Percentiles rank a stretch among this genome's conserved stretches.
Evolutionary conservation across 2,888 invertebrate genomes (phyloP).

Genomic region (Mayetiola destructor): DNA sequence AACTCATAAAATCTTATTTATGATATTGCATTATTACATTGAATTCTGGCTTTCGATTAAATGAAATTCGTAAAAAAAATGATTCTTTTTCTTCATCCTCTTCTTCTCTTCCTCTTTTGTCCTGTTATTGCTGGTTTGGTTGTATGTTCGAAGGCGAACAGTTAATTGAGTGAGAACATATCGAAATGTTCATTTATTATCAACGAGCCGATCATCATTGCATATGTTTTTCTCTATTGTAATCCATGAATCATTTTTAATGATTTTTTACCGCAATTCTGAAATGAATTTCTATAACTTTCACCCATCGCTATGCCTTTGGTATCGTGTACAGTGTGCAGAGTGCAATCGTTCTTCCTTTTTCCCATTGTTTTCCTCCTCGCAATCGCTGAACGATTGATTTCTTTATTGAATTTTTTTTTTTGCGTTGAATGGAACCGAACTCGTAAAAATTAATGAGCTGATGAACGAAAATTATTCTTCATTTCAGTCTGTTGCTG

Average conservation of each 20-base stretch:
- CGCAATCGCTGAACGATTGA: neutral
- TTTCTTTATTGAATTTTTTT: no score
- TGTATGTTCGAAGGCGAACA: neutral
- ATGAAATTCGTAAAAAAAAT: neutral
- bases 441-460: conserved; percentile 11
- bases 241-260: conserved; percentile 10
- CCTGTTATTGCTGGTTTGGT: neutral
- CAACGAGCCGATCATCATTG: neutral
- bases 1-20: conserved; percentile 12
- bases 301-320: no score
- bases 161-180: conserved; percentile 12
- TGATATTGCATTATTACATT: conserved; percentile 4
- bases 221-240: conserved; percentile 9
- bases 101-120: no score
- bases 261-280: conserved; percentile 5
- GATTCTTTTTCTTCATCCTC: no score
- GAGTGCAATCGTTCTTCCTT: no score
- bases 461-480: no score
- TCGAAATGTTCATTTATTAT: neutral
- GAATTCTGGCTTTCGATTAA: no score
- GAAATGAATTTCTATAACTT: no score
- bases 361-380: neutral
- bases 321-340: no score
- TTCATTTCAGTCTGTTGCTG: no score
- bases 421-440: neutral